Percentiles rank a stretch among this genome's conserved stretches.
phyloP scores from a whole-genome alignment of 64 coral and sea anemone species.

The Cladopsammia gracilis region DNA sequence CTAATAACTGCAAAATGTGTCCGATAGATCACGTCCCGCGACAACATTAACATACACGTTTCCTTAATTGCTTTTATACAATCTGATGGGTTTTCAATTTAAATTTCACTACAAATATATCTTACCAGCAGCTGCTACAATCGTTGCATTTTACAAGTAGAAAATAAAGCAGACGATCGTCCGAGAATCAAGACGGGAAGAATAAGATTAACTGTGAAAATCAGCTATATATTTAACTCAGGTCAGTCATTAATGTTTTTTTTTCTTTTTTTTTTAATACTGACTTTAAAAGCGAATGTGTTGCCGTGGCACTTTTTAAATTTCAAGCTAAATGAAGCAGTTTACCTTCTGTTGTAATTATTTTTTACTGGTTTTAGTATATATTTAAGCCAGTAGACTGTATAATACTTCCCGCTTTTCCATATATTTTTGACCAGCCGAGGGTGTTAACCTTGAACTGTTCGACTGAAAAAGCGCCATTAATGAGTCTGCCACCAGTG shows the following conservation, averaged over 20 bases:
- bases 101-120: conserved; percentile 12
- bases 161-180: not conserved
- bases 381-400: no score
- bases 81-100: conserved; percentile 31
- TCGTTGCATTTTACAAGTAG: not conserved
- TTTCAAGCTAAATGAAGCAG: no score
- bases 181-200: not conserved
- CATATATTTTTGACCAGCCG: not conserved
- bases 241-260: not conserved
- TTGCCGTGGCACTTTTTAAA: no score
- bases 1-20: not conserved
- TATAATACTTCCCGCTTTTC: not conserved
- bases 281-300: no score
- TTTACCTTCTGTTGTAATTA: no score
- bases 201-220: not conserved
- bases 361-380: no score
- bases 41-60: not conserved
- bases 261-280: no score
- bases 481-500: not conserved
- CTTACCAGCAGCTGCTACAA: not conserved
- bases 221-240: not conserved
- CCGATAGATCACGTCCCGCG: not conserved
- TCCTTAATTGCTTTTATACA: not conserved
- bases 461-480: not conserved
- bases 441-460: not conserved